Evolutionary conservation across 1,140 invertebrate genomes (phyloP).

Genomic region (Helicorthomorpha holstii): DNA sequence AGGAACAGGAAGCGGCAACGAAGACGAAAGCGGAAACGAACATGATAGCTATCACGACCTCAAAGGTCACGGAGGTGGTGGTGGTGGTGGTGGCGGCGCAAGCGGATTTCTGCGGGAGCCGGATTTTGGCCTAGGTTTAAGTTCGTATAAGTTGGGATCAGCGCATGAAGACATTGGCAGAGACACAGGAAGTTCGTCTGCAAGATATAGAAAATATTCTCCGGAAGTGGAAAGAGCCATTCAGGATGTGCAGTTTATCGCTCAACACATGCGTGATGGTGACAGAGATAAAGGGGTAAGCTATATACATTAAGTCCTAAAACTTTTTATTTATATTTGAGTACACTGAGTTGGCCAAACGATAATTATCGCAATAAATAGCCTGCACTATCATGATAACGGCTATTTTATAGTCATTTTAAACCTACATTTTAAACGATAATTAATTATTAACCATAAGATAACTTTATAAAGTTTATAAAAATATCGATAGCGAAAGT

Average conservation of each 20-base stretch:
- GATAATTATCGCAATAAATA: too few species aligned
- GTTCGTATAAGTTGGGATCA: slow-evolving; percentile 3
- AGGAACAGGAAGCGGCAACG: neutral
- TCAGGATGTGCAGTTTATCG: slow-evolving; percentile 86
- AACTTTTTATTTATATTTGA: too few species aligned
- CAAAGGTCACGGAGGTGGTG: neutral
- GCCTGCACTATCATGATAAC: too few species aligned
- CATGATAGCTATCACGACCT: neutral
- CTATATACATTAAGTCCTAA: too few species aligned
- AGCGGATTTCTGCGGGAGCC: neutral
- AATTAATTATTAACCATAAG: too few species aligned
- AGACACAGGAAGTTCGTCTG: slow-evolving; percentile 2
- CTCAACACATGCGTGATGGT: slow-evolving; percentile 88
- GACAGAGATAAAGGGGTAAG: slow-evolving; percentile 85
- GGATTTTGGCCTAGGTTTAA: neutral
- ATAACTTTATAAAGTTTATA: too few species aligned
- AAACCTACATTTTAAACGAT: too few species aligned
- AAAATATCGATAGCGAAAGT: too few species aligned
- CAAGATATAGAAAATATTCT: slow-evolving; percentile 48
- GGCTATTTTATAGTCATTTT: too few species aligned
- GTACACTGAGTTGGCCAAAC: too few species aligned
- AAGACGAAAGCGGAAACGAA: neutral
- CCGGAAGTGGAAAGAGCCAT: slow-evolving; percentile 77
- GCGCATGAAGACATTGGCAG: slow-evolving; percentile 3
- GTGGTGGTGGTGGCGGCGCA: neutral